Evolutionary conservation across 2,888 invertebrate genomes (phyloP).

Genomic region (Latrodectus elegans): DNA sequence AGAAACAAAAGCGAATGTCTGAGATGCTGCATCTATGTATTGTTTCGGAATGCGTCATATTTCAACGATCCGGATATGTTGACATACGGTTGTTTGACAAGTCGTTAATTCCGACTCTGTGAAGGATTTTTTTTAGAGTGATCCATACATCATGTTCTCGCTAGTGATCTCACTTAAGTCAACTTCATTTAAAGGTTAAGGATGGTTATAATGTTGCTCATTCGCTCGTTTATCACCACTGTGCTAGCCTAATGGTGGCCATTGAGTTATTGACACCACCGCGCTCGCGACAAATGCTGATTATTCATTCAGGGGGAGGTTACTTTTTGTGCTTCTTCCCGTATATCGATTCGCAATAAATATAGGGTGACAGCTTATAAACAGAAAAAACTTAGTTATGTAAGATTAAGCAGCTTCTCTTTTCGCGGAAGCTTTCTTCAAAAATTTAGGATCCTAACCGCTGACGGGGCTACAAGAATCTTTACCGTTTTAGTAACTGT

Average conservation of each 20-base stretch:
- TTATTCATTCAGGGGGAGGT: conserved; percentile 47
- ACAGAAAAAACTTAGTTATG: conserved; percentile 26
- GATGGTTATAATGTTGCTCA: conserved; percentile 64
- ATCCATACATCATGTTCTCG: conserved; percentile 66
- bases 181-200: conserved; percentile 67
- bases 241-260: conserved; percentile 57
- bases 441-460: no score
- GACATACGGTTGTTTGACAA: conserved; percentile 68
- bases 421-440: background rate
- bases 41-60: conserved; percentile 64
- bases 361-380: conserved; percentile 40
- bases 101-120: conserved; percentile 62
- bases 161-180: conserved; percentile 65
- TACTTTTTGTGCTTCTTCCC: conserved; percentile 11
- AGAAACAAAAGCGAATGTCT: conserved; percentile 18
- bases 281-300: conserved; percentile 58
- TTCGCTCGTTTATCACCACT: conserved; percentile 57
- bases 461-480: no score
- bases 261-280: conserved; percentile 65
- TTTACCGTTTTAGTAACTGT: no score
- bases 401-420: conserved; percentile 16
- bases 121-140: conserved; percentile 51
- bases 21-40: conserved; percentile 43
- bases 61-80: conserved; percentile 62
- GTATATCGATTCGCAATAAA: conserved; percentile 44